These are phyloP conservation scores for Antennarius striatus DNA, from an alignment of 2,113 vertebrate species.

Conservation along the genomic window DNA sequence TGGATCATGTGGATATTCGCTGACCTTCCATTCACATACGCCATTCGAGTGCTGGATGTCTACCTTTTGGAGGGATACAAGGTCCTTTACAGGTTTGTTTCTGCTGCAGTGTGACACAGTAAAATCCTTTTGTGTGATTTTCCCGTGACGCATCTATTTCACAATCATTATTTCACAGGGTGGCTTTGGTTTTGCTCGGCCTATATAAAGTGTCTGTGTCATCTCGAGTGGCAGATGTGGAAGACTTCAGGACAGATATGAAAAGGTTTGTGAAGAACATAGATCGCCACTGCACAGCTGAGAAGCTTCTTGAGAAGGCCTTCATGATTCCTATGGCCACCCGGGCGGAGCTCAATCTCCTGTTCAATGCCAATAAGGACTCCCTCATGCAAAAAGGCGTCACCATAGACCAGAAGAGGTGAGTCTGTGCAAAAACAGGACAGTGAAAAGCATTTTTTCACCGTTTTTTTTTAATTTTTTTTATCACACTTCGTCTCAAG, in stretches of 20 bases:
- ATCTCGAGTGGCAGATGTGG: conserved; percentile 76
- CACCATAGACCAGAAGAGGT: conserved; percentile 83
- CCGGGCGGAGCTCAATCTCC: conserved; percentile 85
- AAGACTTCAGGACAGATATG: conserved; percentile 81
- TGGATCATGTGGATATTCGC: conserved; percentile 90
- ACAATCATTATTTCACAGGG: conserved; percentile 74
- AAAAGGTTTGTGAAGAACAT: conserved; percentile 82
- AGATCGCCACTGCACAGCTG: conserved; percentile 64
- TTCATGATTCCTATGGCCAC: conserved; percentile 85
- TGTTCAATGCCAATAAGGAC: conserved; percentile 87
- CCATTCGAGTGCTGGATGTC: conserved; percentile 84
- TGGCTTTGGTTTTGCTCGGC: conserved; percentile 83
- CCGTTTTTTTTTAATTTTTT: neutral
- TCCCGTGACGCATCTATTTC: neutral
- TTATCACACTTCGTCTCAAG: neutral
- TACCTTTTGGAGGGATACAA: conserved; percentile 89
- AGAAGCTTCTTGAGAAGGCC: conserved; percentile 84
- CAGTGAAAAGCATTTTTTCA: neutral
- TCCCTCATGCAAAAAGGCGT: conserved; percentile 82
- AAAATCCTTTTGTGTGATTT: neutral
- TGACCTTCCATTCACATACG: conserved; percentile 85
- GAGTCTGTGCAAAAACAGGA: conserved; percentile 47
- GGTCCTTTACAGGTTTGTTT: conserved; percentile 83
- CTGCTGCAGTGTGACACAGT: neutral
- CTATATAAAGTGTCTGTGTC: conserved; percentile 81